These are phyloP conservation scores for Crossocerus cetratus DNA, from an alignment of 2,888 invertebrate species.

Conservation along the genomic window DNA sequence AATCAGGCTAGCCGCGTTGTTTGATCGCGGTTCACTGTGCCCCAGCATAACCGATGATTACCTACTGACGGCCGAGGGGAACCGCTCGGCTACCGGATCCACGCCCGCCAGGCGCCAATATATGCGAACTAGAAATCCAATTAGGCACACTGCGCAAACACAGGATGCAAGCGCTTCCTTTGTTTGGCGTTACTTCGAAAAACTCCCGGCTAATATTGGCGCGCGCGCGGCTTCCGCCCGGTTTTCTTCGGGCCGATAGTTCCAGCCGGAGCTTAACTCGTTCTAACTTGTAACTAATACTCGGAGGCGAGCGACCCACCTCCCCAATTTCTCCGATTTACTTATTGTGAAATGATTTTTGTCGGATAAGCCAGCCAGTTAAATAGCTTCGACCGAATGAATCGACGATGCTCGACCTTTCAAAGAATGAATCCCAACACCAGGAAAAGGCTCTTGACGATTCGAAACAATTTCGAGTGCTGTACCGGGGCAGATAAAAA, in stretches of 20 bases:
- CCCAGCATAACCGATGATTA: constrained; percentile 20
- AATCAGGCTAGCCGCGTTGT: constrained; percentile 21
- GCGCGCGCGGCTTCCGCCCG: constrained; percentile 40
- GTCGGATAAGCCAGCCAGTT: no score
- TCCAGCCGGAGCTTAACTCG: background rate
- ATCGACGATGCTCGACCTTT: no score
- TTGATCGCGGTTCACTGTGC: constrained; percentile 7
- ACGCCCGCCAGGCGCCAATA: constrained; percentile 2
- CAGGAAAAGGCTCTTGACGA: background rate
- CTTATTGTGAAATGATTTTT: no score
- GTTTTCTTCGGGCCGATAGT: background rate
- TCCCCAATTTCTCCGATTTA: no score
- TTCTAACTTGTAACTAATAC: no score
- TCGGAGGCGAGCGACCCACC: no score
- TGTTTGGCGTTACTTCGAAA: constrained; percentile 60
- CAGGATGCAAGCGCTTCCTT: constrained; percentile 66
- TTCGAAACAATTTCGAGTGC: background rate
- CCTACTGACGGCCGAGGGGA: constrained; percentile 6
- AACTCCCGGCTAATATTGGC: constrained; percentile 69
- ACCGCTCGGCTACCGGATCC: background rate
- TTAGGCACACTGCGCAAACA: constrained; percentile 65
- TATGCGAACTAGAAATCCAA: constrained; percentile 65
- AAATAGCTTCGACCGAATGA: no score
- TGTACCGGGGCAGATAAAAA: background rate
- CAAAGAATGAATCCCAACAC: no score